These are phyloP conservation scores for Coelogynopora nodosa DNA, from an alignment of 2,888 invertebrate genomes.

Conservation along the genomic window DNA sequence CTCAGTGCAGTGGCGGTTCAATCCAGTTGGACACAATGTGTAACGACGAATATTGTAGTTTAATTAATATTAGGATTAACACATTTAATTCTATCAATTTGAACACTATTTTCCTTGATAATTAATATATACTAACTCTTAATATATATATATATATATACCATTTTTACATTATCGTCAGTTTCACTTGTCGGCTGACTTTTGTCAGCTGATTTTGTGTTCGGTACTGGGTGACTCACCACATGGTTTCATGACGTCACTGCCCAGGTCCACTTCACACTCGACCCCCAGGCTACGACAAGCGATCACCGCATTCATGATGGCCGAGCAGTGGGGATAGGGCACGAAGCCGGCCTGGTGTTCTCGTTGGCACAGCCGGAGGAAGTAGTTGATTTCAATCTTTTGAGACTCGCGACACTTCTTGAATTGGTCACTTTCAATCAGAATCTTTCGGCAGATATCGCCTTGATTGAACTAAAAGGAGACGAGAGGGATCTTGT, in stretches of 20 bases:
- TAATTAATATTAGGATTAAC: too few species aligned
- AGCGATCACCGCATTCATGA: constrained; percentile 29
- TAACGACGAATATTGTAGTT: too few species aligned
- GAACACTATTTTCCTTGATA: too few species aligned
- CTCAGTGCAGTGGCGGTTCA: too few species aligned
- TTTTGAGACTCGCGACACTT: constrained; percentile 32
- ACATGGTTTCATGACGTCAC: background rate
- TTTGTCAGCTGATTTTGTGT: too few species aligned
- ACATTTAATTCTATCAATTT: too few species aligned
- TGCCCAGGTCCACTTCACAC: constrained; percentile 29
- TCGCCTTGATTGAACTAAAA: constrained; percentile 4
- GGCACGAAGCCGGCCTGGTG: background rate
- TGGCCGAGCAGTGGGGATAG: constrained; percentile 33
- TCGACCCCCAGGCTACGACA: constrained; percentile 18
- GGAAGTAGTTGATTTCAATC: constrained; percentile 9
- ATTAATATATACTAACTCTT: too few species aligned
- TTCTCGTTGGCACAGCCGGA: constrained; percentile 28
- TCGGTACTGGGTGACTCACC: too few species aligned
- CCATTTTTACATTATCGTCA: too few species aligned
- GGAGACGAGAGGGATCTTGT: background rate
- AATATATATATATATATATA: too few species aligned
- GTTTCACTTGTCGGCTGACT: too few species aligned
- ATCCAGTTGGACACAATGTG: too few species aligned
- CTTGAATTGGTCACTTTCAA: constrained; percentile 33
- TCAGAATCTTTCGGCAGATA: constrained; percentile 29